phyloP scores from a whole-genome alignment of 1,140 invertebrate species.

The Chymomyza costata region DNA sequence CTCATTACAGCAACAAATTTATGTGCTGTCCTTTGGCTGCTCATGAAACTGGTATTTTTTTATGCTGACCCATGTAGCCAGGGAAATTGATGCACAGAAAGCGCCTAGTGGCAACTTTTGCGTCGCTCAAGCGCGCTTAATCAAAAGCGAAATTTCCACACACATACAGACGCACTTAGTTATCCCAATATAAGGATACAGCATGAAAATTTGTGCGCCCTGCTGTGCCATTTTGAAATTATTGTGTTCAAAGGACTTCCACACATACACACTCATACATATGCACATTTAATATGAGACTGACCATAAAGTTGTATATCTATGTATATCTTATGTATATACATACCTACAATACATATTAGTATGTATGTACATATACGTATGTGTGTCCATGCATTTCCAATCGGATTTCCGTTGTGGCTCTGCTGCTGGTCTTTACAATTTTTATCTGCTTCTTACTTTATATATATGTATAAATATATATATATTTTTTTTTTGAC shows the following conservation, averaged over 20 bases:
- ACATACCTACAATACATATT: background rate
- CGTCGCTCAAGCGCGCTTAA: slow-evolving; percentile 46
- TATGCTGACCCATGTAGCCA: slow-evolving; percentile 22
- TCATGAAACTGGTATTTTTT: no score
- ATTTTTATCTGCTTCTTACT: slow-evolving; percentile 31
- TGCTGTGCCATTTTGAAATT: no score
- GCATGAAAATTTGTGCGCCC: no score
- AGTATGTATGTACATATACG: background rate
- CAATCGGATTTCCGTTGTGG: slow-evolving; percentile 49
- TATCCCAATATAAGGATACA: slow-evolving; percentile 3
- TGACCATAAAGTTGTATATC: slow-evolving; percentile 1
- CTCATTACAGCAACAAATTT: slow-evolving; percentile 69
- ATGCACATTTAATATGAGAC: slow-evolving; percentile 19
- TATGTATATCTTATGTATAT: no score
- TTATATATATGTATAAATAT: no score
- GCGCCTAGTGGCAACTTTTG: slow-evolving; percentile 1
- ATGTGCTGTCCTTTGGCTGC: slow-evolving; percentile 39
- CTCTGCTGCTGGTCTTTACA: slow-evolving; percentile 11
- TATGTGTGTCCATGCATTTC: slow-evolving; percentile 31
- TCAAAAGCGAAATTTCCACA: slow-evolving; percentile 50
- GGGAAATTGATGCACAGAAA: slow-evolving; percentile 44
- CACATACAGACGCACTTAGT: slow-evolving; percentile 22
- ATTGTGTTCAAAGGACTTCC: no score
- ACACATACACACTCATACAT: background rate
- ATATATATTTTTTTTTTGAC: slow-evolving; percentile 25